phyloP scores from a whole-genome alignment of 2,113 vertebrate genomes.

The Myiozetetes cayanensis region DNA sequence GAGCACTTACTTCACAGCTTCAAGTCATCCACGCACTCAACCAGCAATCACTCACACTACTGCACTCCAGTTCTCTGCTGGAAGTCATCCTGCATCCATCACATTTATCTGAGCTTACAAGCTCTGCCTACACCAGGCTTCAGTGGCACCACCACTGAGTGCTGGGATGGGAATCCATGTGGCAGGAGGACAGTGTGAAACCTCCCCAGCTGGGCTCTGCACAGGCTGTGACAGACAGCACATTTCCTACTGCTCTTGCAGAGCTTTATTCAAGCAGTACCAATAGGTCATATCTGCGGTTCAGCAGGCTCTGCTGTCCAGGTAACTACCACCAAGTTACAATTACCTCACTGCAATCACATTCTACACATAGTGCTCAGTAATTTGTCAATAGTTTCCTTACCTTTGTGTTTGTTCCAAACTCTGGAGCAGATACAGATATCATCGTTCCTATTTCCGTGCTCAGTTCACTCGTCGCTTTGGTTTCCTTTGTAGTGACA shows the following conservation, averaged over 20 bases:
- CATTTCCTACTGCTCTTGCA: not conserved
- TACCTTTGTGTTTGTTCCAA: slow-evolving; percentile 88
- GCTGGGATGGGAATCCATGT: not conserved
- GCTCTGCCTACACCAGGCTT: not conserved
- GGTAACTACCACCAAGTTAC: not conserved
- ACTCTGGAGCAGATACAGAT: slow-evolving; percentile 88
- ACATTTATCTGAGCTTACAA: not conserved
- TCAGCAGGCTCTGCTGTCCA: not conserved
- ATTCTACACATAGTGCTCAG: not conserved
- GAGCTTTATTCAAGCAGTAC: not conserved
- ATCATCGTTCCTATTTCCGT: slow-evolving; percentile 95
- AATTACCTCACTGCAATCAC: not conserved
- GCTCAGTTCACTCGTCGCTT: slow-evolving; percentile 83
- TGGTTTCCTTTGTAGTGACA: slow-evolving; percentile 81
- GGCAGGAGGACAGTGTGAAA: not conserved
- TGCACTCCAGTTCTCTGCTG: not conserved
- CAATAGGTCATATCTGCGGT: not conserved
- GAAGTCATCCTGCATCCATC: not conserved
- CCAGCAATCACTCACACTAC: fast-evolving
- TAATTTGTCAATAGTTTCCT: not conserved
- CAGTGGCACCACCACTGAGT: not conserved
- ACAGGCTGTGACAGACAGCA: not conserved
- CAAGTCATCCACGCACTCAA: not conserved
- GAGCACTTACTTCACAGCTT: not conserved
- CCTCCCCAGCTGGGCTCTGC: not conserved